Evolutionary conservation across 2,797 vertebrate species (phyloP).

Genomic region (Streptopelia turtur): DNA sequence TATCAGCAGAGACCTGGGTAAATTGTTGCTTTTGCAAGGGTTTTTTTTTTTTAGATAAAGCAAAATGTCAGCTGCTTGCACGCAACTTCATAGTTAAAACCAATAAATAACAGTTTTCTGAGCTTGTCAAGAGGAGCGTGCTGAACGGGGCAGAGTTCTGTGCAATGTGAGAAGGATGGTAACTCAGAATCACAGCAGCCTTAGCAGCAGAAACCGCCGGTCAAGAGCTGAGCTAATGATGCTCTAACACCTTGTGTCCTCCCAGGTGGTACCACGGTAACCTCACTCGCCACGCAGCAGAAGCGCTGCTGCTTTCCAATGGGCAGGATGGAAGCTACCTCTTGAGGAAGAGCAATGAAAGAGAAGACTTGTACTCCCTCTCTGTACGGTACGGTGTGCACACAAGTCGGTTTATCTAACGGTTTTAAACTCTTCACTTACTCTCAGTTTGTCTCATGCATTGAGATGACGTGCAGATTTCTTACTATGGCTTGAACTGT

Average conservation of each 20-base stretch:
- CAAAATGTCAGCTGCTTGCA: neutral
- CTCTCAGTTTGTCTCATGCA: neutral
- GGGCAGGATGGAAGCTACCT: conserved; percentile 93
- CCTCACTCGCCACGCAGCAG: conserved; percentile 90
- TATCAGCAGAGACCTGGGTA: neutral
- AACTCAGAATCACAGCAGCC: neutral
- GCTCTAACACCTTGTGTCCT: neutral
- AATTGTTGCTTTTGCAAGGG: neutral
- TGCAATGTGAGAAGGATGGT: neutral
- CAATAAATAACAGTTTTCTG: neutral
- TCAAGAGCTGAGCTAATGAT: neutral
- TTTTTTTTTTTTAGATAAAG: neutral
- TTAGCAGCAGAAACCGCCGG: neutral
- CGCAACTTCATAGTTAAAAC: neutral
- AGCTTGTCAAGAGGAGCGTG: rapidly evolving
- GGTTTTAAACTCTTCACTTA: neutral
- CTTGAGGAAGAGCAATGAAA: conserved; percentile 89
- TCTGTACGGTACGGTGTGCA: conserved; percentile 87
- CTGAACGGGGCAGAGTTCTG: neutral
- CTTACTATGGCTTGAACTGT: neutral
- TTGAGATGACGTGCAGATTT: neutral
- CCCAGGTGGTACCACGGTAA: conserved; percentile 92
- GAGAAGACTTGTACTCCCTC: conserved; percentile 83
- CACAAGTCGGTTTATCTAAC: neutral
- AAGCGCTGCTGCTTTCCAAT: conserved; percentile 93